phyloP scores from a whole-genome alignment of 2,113 vertebrate species.

The Grammomys surdaster region DNA sequence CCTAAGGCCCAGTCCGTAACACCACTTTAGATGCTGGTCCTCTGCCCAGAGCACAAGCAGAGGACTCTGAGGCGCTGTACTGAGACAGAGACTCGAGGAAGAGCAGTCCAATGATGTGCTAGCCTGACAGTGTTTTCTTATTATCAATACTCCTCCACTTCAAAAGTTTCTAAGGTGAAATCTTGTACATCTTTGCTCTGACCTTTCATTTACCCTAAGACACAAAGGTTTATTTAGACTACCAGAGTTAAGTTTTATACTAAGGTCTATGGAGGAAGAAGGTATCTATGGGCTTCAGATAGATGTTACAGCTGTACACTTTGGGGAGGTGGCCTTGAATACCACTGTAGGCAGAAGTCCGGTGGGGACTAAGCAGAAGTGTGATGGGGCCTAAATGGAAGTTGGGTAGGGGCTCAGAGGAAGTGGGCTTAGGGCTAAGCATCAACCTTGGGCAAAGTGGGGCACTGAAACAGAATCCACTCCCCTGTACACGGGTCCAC shows the following conservation, averaged over 20 bases:
- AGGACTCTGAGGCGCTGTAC: background rate
- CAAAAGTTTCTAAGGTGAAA: background rate
- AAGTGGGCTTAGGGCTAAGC: background rate
- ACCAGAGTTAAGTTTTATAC: background rate
- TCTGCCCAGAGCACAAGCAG: background rate
- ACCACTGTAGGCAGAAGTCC: accelerated
- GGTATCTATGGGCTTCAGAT: background rate
- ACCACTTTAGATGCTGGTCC: background rate
- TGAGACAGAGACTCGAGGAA: background rate
- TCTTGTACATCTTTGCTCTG: background rate
- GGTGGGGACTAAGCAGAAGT: too few species aligned
- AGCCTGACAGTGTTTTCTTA: background rate
- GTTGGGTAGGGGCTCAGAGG: too few species aligned
- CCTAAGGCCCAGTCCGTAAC: background rate
- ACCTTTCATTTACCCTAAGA: background rate
- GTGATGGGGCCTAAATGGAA: too few species aligned
- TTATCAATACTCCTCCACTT: background rate
- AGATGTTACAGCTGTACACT: too few species aligned
- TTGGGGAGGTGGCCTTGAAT: background rate
- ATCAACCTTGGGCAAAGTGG: background rate
- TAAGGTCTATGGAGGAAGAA: background rate
- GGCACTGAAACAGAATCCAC: background rate
- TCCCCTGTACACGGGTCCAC: accelerated
- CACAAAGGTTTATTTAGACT: background rate
- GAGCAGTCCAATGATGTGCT: background rate